phyloP scores from a whole-genome alignment of 2,888 invertebrate species.

The Nemotelus pantherinus region DNA sequence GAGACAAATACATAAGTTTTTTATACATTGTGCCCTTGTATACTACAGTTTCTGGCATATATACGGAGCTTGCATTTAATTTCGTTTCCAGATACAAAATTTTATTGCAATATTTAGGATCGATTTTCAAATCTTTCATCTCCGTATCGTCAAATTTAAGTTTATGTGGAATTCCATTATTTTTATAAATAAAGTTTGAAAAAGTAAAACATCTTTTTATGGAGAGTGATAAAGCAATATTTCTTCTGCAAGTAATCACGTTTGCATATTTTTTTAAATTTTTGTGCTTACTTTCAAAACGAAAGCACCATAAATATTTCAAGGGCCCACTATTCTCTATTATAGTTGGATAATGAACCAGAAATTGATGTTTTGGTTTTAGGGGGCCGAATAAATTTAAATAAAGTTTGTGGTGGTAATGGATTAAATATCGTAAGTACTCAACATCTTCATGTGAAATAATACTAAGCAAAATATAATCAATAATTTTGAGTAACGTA shows the following conservation, averaged over 20 bases:
- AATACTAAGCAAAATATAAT: slow-evolving; percentile 1
- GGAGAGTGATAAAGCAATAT: neutral
- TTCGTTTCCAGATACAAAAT: too few relatives aligned
- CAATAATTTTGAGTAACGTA: slow-evolving; percentile 18
- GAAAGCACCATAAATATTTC: neutral
- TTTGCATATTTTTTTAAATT: neutral
- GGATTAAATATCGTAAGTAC: neutral
- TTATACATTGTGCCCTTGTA: too few relatives aligned
- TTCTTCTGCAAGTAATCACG: neutral
- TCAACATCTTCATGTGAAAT: slow-evolving; percentile 16
- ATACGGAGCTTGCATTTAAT: too few relatives aligned
- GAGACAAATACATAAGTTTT: too few relatives aligned
- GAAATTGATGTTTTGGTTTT: slow-evolving; percentile 27
- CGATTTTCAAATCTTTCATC: too few relatives aligned
- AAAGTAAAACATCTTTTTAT: too few relatives aligned
- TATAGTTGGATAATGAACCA: slow-evolving; percentile 13
- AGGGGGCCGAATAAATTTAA: slow-evolving; percentile 10
- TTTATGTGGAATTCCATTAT: too few relatives aligned
- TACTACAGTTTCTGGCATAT: too few relatives aligned
- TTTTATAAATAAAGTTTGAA: too few relatives aligned
- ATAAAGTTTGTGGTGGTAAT: slow-evolving; percentile 12
- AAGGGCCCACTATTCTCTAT: neutral
- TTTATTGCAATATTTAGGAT: too few relatives aligned
- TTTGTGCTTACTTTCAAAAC: slow-evolving; percentile 1
- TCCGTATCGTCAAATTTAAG: too few relatives aligned